These are phyloP conservation scores for Drosophila mercatorum DNA, from an alignment of 2,888 invertebrate genomes.

Conservation along the genomic window DNA sequence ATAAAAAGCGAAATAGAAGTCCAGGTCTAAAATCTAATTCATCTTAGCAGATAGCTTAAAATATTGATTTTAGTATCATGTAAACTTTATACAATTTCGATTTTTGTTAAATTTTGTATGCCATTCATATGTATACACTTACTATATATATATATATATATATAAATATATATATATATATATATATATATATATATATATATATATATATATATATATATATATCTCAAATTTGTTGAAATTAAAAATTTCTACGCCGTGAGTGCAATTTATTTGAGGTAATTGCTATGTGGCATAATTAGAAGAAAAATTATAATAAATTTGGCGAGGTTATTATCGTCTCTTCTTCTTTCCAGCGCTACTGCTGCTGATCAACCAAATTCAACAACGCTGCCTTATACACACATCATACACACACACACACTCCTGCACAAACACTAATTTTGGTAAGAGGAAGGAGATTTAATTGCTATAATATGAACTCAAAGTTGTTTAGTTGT, in stretches of 20 bases:
- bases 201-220: no score
- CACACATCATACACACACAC: neutral
- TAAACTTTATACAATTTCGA: no score
- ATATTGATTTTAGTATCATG: no score
- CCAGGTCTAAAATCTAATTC: no score
- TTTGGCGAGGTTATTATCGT: conserved; percentile 10
- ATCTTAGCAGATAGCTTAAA: no score
- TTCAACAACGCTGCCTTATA: neutral
- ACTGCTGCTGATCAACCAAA: neutral
- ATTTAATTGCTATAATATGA: conserved; percentile 4
- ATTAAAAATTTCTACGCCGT: conserved; percentile 5
- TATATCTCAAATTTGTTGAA: neutral
- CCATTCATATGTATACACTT: no score
- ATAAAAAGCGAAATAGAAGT: no score
- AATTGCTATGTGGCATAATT: conserved; percentile 3
- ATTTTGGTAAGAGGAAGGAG: neutral
- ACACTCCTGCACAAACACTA: neutral
- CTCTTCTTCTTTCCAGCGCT: neutral
- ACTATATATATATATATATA: no score
- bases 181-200: no score
- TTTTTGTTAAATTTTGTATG: no score
- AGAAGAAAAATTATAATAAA: conserved; percentile 5
- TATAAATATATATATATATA: no score
- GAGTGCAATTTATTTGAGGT: conserved; percentile 8
- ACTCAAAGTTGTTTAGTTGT: neutral